Conservation (phyloP, 2,113 vertebrate genomes). For the Dasypus novemcinctus region DNA sequence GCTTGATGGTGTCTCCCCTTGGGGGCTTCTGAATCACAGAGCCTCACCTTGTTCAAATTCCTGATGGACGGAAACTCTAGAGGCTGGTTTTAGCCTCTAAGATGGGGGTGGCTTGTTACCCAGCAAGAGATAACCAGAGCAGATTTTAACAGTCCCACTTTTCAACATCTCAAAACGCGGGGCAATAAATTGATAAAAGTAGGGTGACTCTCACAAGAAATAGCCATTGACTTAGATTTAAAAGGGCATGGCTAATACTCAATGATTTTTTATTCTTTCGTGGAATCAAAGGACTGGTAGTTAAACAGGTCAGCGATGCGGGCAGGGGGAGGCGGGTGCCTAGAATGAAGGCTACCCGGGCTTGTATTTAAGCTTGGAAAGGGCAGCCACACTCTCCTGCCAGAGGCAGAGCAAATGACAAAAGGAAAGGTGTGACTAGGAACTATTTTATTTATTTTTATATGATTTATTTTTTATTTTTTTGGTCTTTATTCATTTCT, state of each 20-base stretch:
- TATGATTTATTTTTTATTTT: too few species aligned
- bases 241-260: neutral
- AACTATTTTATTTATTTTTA: neutral
- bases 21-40: fast-evolving
- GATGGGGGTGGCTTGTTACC: neutral
- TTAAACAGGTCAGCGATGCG: neutral
- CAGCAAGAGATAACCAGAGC: neutral
- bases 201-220: neutral
- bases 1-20: neutral
- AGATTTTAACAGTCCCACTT: neutral
- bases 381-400: neutral
- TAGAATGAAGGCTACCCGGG: fast-evolving
- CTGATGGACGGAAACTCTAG: fast-evolving
- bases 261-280: neutral
- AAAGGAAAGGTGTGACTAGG: neutral
- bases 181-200: neutral
- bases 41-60: too few species aligned
- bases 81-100: neutral
- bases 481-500: too few species aligned
- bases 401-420: neutral
- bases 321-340: neutral
- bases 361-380: neutral
- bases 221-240: neutral
- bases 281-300: neutral
- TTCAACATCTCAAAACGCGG: neutral